Evolutionary conservation across 2,888 invertebrate species (phyloP), one percentile per base, ranked within the genome.

Genomic region (Deilephila elpenor): DNA sequence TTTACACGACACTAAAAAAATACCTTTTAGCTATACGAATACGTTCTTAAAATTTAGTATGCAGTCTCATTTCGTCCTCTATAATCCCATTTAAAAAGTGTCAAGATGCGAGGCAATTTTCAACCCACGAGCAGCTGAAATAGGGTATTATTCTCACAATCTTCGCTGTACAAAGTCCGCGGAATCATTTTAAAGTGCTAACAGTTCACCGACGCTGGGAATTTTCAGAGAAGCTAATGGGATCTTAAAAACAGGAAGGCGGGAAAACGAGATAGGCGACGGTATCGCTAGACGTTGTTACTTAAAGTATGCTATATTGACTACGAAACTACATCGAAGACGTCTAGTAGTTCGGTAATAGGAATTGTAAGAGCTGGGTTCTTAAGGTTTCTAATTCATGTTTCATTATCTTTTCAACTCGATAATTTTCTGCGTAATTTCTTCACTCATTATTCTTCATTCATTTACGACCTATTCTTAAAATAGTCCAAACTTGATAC

Each of bases 131-230:
- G 44, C 20, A n/a, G 20, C 37, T 67, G 44, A 51, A 67, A 67
- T 67, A 25, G 51, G 51, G 44, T 29, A 67, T 29, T 67, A 67
- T 67, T 67, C 29, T 67, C 44, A 51, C 67, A 67, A 67, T 67
- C 67, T 51, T 25, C n/a, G n/a, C 14, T 44, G 20, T 67, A 51
- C 37, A 64, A 64, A 64, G 34, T 64, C 4, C 20, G 6, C 64
- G 20, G 25, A 67, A 44, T 67, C 67, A 67, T 67, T 67, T 67
- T 51, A 67, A 67, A 51, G 67, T 44, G 64, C 67, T 29, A 20
- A 17, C 44, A 67, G 67, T 67, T 51, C 51, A 51, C 51, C 67
- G 25, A 25, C 20, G 51, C 44, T 51, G 25, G 67, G 25, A 51
- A 25, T 51, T 51, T 20, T 14, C 25, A 20, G 44, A 67, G 29